Conservation (phyloP, 2,113 vertebrate genomes). For the Pterophyllum scalare region DNA sequence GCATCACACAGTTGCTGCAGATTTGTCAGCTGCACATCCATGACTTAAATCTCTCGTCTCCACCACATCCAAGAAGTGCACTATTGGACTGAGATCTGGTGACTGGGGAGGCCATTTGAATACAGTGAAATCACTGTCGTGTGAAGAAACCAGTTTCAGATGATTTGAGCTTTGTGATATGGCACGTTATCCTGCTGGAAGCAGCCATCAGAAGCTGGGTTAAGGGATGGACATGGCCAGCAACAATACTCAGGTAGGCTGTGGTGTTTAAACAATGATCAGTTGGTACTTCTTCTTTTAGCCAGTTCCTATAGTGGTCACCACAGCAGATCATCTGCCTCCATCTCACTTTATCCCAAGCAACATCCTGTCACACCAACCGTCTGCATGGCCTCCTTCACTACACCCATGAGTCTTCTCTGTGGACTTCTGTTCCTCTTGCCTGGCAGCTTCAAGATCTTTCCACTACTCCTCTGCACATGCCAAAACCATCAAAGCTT, state of each 20-base stretch:
- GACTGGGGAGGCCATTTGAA: neutral
- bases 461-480: neutral
- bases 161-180: neutral
- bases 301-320: neutral
- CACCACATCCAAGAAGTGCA: neutral
- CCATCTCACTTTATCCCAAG: neutral
- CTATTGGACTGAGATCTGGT: neutral
- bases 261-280: neutral
- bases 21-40: neutral
- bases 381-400: neutral
- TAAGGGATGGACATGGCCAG: no score
- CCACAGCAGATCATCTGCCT: neutral
- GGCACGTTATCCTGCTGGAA: neutral
- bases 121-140: neutral
- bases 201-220: neutral
- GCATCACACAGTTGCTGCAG: neutral
- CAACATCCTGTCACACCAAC: neutral
- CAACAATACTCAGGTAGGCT: no score
- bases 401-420: constrained; percentile 1
- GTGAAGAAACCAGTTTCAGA: neutral
- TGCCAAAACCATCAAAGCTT: neutral
- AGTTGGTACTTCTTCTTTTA: neutral
- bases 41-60: neutral
- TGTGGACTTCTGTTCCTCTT: neutral
- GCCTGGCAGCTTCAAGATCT: neutral